Base-by-base conservation (phyloP, 2,888 invertebrate genomes). In the Drosophila quinaria region DNA sequence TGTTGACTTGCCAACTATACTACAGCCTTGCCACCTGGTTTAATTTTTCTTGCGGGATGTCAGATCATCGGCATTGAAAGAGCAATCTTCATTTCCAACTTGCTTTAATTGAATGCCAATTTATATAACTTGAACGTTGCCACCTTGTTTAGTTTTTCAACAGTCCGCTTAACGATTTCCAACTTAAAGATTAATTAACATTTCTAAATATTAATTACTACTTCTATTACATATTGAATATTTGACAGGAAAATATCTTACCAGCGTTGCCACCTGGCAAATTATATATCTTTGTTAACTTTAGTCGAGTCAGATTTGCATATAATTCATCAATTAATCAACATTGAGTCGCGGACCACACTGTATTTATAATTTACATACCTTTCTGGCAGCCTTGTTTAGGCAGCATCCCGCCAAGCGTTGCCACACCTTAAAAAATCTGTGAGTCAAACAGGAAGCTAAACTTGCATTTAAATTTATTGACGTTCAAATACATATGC, bases 401-500 rank as follows among this genome's bases (percentile, higher is more conserved):
- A 9, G 10, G 11, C 10, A 19, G 11, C 17, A 42, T 13, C 11
- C 33, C 33, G 17, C 10, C 22, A n/a, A 19, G 51, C 29, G 29
- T 52, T 44, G 55, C 44, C 52, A 61, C 22, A 52, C 31, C 31
- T 59, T 25, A 4, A 17, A 6, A 50, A 41, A 33, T 41, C 4
- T 19, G 42, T 29, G 6, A 39, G 22, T 25, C 25, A 51, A 15
- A 13, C 52, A 33, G 41, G 29, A 41, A 42, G 13, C 41, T 5
- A 10, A 50, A 41, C 41, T 60, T 60, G 52, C 60, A 22, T 33
- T 44, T 35, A 19, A 44, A 33, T 56, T 56, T 35, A 44, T 56
- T 61, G 61, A 42, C 31, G 17, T 22, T 61, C 44, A 61, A 61
- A 52, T 52, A 22, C 22, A 22, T 22, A 52, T 61, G 61, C 52